A percentile compares a stretch with the other conserved stretches of the same genome.
Conservation (phyloP, 2,113 vertebrate species). For the Menidia beryllina region DNA sequence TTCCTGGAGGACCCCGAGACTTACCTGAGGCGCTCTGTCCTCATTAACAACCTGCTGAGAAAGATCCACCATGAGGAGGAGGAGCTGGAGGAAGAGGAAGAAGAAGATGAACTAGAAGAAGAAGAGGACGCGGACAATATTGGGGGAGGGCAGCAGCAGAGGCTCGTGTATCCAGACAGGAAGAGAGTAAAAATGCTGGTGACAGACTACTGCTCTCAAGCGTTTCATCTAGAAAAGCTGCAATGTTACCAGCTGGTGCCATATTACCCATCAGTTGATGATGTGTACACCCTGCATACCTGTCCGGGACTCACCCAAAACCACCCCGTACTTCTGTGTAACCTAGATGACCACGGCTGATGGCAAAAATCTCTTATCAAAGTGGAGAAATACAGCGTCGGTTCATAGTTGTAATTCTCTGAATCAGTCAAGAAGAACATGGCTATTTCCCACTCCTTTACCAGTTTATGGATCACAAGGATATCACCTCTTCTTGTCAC, state of each 20-base stretch:
- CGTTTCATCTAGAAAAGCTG: slow-evolving; percentile 89
- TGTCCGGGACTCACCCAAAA: slow-evolving; percentile 85
- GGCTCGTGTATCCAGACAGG: slow-evolving; percentile 82
- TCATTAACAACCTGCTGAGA: slow-evolving; percentile 99
- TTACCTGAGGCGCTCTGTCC: slow-evolving; percentile 94
- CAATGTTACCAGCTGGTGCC: slow-evolving; percentile 91
- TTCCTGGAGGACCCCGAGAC: slow-evolving; percentile 96
- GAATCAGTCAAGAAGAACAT: neutral
- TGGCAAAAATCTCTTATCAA: slow-evolving; percentile 16
- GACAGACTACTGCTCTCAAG: slow-evolving; percentile 89
- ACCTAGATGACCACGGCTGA: slow-evolving; percentile 90
- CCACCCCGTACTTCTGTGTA: slow-evolving; percentile 91
- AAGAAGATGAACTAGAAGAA: slow-evolving; percentile 85
- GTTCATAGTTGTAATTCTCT: neutral
- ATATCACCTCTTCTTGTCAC: neutral
- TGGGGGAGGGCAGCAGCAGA: slow-evolving; percentile 70
- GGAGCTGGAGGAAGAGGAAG: slow-evolving; percentile 82
- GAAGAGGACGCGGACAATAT: slow-evolving; percentile 52
- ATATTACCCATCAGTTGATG: slow-evolving; percentile 85
- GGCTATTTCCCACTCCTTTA: neutral
- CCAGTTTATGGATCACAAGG: neutral
- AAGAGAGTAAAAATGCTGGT: slow-evolving; percentile 95
- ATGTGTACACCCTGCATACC: slow-evolving; percentile 87
- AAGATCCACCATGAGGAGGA: slow-evolving; percentile 95
- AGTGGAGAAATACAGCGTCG: slow-evolving; percentile 42